phyloP scores from a whole-genome alignment of 2,888 invertebrate species.

The Heteropelma amictum region DNA sequence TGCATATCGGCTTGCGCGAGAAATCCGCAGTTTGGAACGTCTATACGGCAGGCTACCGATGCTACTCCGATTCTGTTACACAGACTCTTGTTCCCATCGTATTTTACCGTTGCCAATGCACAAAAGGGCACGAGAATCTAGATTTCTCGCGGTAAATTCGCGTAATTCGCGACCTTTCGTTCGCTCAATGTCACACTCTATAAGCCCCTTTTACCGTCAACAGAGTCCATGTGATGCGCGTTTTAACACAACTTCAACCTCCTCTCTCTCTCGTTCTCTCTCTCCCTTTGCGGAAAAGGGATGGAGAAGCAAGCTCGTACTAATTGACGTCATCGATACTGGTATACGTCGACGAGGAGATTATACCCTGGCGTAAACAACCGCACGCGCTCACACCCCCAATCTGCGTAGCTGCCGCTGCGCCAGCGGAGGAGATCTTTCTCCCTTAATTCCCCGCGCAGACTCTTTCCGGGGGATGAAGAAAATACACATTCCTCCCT shows the following conservation, averaged over 20 bases:
- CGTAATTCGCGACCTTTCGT: not conserved
- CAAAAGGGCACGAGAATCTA: conserved; percentile 2
- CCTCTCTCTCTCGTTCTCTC: conserved; percentile 16
- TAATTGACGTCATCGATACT: conserved; percentile 78
- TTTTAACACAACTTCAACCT: conserved; percentile 23
- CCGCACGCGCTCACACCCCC: conserved; percentile 62
- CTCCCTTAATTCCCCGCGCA: no score
- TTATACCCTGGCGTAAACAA: conserved; percentile 77
- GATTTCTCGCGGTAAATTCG: not conserved
- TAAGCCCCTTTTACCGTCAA: conserved; percentile 6
- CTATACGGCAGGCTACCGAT: conserved; percentile 10
- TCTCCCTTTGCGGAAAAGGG: conserved; percentile 36
- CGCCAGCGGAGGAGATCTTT: no score
- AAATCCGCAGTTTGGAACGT: no score
- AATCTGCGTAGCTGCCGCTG: no score
- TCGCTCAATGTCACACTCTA: not conserved
- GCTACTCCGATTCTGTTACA: conserved; percentile 17
- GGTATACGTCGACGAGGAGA: conserved; percentile 77
- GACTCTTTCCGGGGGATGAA: no score
- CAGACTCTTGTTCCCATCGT: not conserved
- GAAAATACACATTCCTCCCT: no score
- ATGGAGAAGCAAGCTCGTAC: conserved; percentile 69
- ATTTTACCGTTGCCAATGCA: not conserved
- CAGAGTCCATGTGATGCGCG: not conserved
- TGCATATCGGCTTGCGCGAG: no score